Base-by-base conservation (phyloP, 2,797 vertebrate species). In the Pogonophryne albipinna region DNA sequence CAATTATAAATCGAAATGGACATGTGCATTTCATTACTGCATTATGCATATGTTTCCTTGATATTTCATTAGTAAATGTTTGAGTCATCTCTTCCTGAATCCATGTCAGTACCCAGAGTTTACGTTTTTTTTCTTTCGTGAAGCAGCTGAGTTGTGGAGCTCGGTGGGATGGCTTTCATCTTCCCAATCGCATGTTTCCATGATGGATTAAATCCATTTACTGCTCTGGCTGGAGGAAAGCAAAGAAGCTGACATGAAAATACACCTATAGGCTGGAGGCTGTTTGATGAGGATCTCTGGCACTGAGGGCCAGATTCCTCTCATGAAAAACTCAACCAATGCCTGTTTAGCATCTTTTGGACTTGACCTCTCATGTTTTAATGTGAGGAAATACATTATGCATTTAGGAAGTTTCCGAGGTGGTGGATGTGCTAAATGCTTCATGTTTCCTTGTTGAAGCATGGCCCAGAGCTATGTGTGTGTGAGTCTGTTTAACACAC, bases 181-280 rank as follows among this genome's bases (percentile, higher is more conserved):
- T 83, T 86, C 46, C 88, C 87, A 85, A 89, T 86, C 87, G 83
- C 84, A 83, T 88, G 78, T 89, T 84, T 88, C 82, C 82, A 82
- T 83, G 81, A 86, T 90, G 87, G 85, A 90, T 92, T 93, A 90
- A 79, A 88, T 91, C 87, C 76, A 85, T 89, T 89, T 90, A 85
- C 82, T 82, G 80, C 78, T 80, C 85, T 74, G 74, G 84, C 88
- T 86, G 79, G 50, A 86, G 74, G 68, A 79, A 58, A 76, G 57
- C 70, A 52, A 47, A 44, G 20, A 84, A 75, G 74, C 71, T 67
- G 79, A 86, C 76, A 66, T 82, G 70, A 85, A 86, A 87, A 79
- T 74, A 83, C 88, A 94, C 87, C 88, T 82, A 71, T 80, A 74
- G 27, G 27, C 27, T 27, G 78, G 78, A 84, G 57, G 70, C 60